Evolutionary conservation across 2,888 invertebrate genomes (phyloP).

Genomic region (Eupithecia vulgata): DNA sequence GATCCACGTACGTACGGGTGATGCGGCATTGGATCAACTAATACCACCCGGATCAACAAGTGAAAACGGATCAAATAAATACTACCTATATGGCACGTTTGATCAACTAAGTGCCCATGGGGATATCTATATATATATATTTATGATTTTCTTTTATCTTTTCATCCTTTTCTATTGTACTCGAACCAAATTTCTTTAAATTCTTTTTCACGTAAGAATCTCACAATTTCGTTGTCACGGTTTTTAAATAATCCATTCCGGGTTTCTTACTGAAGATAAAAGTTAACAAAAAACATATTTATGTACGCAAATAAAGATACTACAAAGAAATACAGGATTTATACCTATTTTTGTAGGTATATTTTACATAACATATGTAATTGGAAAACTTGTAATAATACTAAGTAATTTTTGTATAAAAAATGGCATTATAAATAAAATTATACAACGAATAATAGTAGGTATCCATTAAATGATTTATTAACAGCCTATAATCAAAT

Average conservation of each 20-base stretch:
- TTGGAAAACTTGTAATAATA: neutral
- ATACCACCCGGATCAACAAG: too few species aligned
- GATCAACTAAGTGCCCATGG: too few species aligned
- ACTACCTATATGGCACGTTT: too few species aligned
- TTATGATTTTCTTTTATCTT: slow-evolving; percentile 35
- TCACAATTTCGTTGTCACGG: slow-evolving; percentile 40
- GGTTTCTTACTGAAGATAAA: neutral
- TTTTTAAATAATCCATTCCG: neutral
- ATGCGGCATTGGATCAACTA: too few species aligned
- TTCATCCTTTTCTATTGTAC: slow-evolving; percentile 31
- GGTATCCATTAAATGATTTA: neutral
- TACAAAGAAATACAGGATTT: neutral
- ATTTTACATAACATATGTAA: too few species aligned
- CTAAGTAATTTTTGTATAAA: neutral
- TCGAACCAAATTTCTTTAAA: slow-evolving; percentile 39
- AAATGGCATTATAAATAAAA: too few species aligned
- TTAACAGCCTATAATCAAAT: too few species aligned
- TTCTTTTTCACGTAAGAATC: slow-evolving; percentile 35
- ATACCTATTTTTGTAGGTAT: neutral
- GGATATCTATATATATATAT: too few species aligned
- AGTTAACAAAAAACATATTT: neutral
- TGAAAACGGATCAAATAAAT: too few species aligned
- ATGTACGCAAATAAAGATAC: neutral
- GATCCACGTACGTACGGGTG: too few species aligned
- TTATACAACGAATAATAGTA: too few species aligned